These are phyloP conservation scores for Uloborus diversus DNA, from an alignment of 1,140 invertebrate genomes.

Conservation along the genomic window DNA sequence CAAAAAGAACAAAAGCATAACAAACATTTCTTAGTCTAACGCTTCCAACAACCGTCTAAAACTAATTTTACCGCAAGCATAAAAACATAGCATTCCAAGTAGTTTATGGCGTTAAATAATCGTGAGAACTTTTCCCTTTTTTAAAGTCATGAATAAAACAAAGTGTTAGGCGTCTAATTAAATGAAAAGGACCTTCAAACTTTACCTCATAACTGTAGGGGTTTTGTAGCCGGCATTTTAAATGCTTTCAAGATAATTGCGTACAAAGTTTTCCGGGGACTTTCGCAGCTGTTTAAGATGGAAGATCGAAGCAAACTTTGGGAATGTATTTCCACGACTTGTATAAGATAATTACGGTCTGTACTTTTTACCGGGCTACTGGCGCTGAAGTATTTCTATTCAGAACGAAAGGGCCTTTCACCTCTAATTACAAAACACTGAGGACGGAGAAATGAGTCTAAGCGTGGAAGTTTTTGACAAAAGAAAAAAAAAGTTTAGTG, in stretches of 20 bases:
- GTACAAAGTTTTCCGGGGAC: conserved; percentile 36
- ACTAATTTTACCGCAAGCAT: conserved; percentile 28
- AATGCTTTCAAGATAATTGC: conserved; percentile 55
- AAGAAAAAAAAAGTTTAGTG: no score
- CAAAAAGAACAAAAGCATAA: conserved; percentile 5
- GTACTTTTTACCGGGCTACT: conserved; percentile 40
- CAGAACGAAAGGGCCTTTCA: conserved; percentile 21
- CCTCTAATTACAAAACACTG: conserved; percentile 43
- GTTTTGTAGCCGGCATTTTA: conserved; percentile 48
- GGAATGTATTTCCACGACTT: conserved; percentile 45
- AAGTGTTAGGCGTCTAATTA: conserved; percentile 47
- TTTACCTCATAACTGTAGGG: conserved; percentile 41
- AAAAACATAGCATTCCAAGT: conserved; percentile 29
- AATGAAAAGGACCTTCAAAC: conserved; percentile 49
- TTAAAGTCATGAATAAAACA: conserved; percentile 35
- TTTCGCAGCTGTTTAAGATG: conserved; percentile 48
- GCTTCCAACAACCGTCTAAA: conserved; percentile 17
- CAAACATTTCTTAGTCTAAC: conserved; percentile 11
- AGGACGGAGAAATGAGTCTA: conserved; percentile 27
- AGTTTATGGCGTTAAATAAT: conserved; percentile 46
- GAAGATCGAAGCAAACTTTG: conserved; percentile 51
- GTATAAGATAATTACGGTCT: conserved; percentile 45
- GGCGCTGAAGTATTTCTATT: conserved; percentile 33
- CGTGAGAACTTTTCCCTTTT: conserved; percentile 39
- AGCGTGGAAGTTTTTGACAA: no score